Percentiles rank a stretch among this genome's conserved stretches.
Conservation (phyloP, 2,797 vertebrate genomes). For the Lepilemur ruficaudatus region DNA sequence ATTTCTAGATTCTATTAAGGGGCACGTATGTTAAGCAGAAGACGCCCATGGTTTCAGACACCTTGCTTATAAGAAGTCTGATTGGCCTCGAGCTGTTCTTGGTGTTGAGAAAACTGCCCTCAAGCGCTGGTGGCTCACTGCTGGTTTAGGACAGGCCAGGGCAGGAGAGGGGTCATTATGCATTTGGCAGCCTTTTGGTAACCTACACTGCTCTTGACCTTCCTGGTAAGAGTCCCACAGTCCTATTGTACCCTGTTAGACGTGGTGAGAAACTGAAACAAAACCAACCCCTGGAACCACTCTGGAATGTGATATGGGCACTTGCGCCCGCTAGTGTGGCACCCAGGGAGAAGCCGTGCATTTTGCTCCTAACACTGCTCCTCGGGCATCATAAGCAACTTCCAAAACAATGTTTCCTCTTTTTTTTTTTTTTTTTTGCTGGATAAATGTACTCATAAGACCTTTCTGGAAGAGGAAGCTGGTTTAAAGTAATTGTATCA, state of each 20-base stretch:
- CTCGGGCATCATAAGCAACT: background rate
- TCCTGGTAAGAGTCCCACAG: background rate
- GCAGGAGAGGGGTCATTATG: background rate
- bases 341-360: accelerated
- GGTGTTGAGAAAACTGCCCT: background rate
- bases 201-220: background rate
- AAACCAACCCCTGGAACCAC: background rate
- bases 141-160: background rate
- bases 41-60: background rate
- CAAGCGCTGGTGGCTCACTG: background rate
- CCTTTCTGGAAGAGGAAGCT: slow-evolving; percentile 18
- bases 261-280: background rate
- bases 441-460: background rate
- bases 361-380: background rate
- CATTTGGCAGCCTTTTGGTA: background rate
- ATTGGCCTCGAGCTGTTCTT: background rate
- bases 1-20: background rate
- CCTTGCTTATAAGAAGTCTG: background rate
- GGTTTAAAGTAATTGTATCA: slow-evolving; percentile 16
- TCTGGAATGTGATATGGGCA: accelerated
- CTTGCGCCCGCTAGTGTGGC: background rate
- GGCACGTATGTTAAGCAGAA: background rate
- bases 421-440: background rate
- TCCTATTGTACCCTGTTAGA: background rate
- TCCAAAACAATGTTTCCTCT: background rate